Conservation (phyloP, 2,888 invertebrate species). For the Tiphia femorata region DNA sequence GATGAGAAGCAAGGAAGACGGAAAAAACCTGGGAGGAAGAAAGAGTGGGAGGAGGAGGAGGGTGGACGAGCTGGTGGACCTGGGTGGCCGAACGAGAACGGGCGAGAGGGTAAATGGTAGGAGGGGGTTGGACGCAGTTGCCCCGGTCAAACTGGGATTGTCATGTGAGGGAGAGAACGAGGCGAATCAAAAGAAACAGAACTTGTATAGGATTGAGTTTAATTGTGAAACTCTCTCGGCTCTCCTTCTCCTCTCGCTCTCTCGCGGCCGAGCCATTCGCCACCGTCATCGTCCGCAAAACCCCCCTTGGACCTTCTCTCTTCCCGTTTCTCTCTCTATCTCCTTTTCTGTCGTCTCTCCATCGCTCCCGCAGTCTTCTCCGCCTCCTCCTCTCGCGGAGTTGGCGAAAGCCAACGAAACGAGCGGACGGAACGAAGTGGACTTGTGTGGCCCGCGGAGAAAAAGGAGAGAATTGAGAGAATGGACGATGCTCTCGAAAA, state of each 20-base stretch:
- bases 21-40: constrained; percentile 1
- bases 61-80: not conserved
- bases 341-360: not conserved
- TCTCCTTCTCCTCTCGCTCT: constrained; percentile 13
- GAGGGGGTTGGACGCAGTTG: constrained; percentile 23
- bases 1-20: constrained; percentile 3
- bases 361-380: constrained; percentile 19
- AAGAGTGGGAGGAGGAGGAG: not conserved
- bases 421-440: constrained; percentile 35
- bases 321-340: no score
- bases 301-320: no score
- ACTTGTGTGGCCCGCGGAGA: constrained; percentile 33
- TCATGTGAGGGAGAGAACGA: constrained; percentile 63
- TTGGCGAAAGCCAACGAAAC: constrained; percentile 46
- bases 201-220: constrained; percentile 64
- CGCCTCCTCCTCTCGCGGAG: constrained; percentile 29
- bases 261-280: constrained; percentile 32
- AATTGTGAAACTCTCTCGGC: constrained; percentile 48
- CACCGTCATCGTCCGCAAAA: constrained; percentile 27
- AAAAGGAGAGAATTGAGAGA: constrained; percentile 33
- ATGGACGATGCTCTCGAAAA: constrained; percentile 16
- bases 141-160: constrained; percentile 63
- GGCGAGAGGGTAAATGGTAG: not conserved
- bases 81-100: not conserved
- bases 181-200: constrained; percentile 63